These are phyloP conservation scores for Ips nitidus DNA, from an alignment of 1,140 invertebrate genomes.

Conservation along the genomic window DNA sequence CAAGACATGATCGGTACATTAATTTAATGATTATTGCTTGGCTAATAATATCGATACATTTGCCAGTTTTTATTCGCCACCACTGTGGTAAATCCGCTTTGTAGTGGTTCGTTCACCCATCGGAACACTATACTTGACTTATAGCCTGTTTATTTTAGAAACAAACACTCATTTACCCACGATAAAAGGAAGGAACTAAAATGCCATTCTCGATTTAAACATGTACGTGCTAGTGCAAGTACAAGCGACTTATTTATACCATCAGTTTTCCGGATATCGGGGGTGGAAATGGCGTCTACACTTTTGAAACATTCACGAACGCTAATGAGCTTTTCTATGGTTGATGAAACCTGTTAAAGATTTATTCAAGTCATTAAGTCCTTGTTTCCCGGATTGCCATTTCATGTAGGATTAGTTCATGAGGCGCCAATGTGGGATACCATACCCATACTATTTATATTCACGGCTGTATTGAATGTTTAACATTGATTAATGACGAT, in stretches of 20 bases:
- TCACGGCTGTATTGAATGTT: too few relatives aligned
- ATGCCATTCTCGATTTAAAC: too few relatives aligned
- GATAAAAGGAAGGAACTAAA: neutral
- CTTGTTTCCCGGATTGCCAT: neutral
- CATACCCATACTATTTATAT: neutral
- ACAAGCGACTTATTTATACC: too few relatives aligned
- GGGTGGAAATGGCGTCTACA: too few relatives aligned
- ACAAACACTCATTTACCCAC: neutral
- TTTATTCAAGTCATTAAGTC: neutral
- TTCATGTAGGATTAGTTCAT: neutral
- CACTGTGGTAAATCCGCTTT: conserved; percentile 25
- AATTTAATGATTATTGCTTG: neutral
- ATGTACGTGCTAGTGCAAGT: too few relatives aligned
- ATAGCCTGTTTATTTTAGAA: conserved; percentile 21
- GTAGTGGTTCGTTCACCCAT: conserved; percentile 32
- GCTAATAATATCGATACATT: neutral
- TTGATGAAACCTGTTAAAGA: neutral
- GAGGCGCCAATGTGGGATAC: conserved; percentile 3
- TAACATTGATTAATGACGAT: too few relatives aligned
- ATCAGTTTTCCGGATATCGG: too few relatives aligned
- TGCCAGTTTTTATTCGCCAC: conserved; percentile 1
- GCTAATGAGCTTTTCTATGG: too few relatives aligned
- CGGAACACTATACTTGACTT: conserved; percentile 14
- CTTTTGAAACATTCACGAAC: too few relatives aligned
- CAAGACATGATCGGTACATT: neutral